A percentile compares a stretch with the other conserved stretches of the same genome.
phyloP scores from a whole-genome alignment of 2,888 invertebrate species.

The Reticulitermes lucifugus region DNA sequence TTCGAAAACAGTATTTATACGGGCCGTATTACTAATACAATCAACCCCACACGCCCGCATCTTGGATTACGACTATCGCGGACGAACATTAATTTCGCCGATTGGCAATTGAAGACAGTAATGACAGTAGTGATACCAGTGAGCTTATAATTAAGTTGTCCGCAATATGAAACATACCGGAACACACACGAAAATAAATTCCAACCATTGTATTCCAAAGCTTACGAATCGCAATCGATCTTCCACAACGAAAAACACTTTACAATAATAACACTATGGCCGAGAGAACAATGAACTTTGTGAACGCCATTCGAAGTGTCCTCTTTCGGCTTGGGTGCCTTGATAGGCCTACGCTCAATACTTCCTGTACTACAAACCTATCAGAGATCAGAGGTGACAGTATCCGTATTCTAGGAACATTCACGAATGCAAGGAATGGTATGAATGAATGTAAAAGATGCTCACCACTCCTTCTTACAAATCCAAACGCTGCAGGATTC shows the following conservation, averaged over 20 bases:
- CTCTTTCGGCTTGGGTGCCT: conserved; percentile 64
- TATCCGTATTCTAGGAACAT: conserved; percentile 40
- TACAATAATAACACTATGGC: conserved; percentile 51
- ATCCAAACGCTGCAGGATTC: conserved; percentile 57
- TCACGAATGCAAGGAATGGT: conserved; percentile 27
- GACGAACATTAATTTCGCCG: conserved; percentile 38
- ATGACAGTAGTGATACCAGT: conserved; percentile 33
- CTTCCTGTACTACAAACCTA: conserved; percentile 54
- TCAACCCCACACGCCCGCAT: neutral
- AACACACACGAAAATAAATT: conserved; percentile 20
- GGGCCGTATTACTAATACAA: neutral
- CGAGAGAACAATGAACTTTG: conserved; percentile 69
- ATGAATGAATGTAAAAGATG: conserved; percentile 54
- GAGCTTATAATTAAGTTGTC: conserved; percentile 34
- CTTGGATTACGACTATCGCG: conserved; percentile 22
- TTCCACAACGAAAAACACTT: conserved; percentile 37
- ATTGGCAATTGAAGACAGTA: conserved; percentile 39
- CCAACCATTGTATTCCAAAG: neutral
- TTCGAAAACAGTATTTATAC: neutral
- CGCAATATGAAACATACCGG: neutral
- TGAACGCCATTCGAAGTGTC: conserved; percentile 69
- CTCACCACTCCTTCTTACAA: conserved; percentile 56
- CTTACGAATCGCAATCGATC: neutral
- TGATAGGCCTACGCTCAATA: conserved; percentile 61
- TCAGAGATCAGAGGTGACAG: conserved; percentile 38